A percentile compares a stretch with the other conserved stretches of the same genome.
Conservation (phyloP, 2,113 vertebrate species). For the Dicerorhinus sumatrensis region DNA sequence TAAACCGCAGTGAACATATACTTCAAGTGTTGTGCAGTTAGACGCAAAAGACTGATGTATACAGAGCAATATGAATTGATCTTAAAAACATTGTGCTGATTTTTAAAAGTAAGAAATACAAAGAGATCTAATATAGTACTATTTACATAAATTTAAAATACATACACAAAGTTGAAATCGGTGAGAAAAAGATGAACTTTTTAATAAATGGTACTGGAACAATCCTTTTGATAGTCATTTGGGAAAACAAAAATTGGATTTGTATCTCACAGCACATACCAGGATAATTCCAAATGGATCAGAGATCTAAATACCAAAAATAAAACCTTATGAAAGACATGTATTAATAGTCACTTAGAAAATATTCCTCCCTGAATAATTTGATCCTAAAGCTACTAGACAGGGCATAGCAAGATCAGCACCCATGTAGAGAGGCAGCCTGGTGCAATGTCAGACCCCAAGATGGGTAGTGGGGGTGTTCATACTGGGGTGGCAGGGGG, state of each 20-base stretch:
- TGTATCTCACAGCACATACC: not conserved
- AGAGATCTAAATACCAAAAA: conserved; percentile 11
- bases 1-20: not conserved
- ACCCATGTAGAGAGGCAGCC: not conserved
- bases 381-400: not conserved
- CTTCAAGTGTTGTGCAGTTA: not conserved
- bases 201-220: not conserved
- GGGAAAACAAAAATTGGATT: conserved; percentile 14
- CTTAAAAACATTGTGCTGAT: not conserved
- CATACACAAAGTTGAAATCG: not conserved
- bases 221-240: conserved; percentile 1
- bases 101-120: not conserved
- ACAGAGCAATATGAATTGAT: not conserved
- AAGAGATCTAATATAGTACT: not conserved
- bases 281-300: not conserved
- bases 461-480: too few species aligned
- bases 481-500: too few species aligned
- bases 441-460: not conserved
- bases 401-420: not conserved
- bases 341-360: not conserved
- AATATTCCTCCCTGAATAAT: not conserved
- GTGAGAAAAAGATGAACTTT: not conserved
- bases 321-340: not conserved
- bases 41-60: not conserved
- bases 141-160: conserved; percentile 21